Evolutionary conservation across 2,888 invertebrate species (phyloP).

Genomic region (Melinopterus prodromus): DNA sequence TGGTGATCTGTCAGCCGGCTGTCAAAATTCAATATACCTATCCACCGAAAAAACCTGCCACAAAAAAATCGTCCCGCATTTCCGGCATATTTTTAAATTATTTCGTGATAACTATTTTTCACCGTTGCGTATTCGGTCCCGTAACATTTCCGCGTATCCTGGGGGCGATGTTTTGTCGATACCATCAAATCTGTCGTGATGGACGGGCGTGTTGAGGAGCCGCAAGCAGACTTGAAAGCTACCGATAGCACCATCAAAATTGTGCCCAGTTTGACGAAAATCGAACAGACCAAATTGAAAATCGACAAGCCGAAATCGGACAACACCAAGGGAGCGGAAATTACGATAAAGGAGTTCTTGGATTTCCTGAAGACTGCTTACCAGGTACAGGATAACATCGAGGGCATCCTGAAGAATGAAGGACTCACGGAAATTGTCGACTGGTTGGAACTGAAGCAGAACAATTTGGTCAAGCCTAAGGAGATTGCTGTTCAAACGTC

Average conservation of each 20-base stretch:
- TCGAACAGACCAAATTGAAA: neutral
- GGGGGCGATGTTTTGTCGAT: neutral
- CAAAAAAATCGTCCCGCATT: neutral
- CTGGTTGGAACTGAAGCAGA: slow-evolving; percentile 63
- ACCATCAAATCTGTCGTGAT: neutral
- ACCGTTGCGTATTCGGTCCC: neutral
- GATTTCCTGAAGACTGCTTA: slow-evolving; percentile 78
- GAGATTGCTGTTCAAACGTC: slow-evolving; percentile 51
- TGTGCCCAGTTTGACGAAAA: slow-evolving; percentile 18
- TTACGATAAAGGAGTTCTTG: slow-evolving; percentile 75
- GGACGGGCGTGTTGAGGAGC: neutral
- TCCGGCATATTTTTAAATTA: neutral
- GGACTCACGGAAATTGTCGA: slow-evolving; percentile 61
- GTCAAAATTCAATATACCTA: neutral
- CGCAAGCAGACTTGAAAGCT: neutral
- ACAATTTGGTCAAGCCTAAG: slow-evolving; percentile 53
- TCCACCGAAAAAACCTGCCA: neutral
- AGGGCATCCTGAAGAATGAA: slow-evolving; percentile 60
- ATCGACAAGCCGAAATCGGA: slow-evolving; percentile 28
- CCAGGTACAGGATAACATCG: slow-evolving; percentile 67
- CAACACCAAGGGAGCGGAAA: slow-evolving; percentile 61
- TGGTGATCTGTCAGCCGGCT: neutral
- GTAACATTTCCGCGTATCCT: no score
- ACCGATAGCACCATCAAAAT: slow-evolving; percentile 13
- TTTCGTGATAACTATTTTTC: neutral